These are phyloP conservation scores for Volucella bombylans DNA, from an alignment of 2,888 invertebrate genomes.

Conservation along the genomic window DNA sequence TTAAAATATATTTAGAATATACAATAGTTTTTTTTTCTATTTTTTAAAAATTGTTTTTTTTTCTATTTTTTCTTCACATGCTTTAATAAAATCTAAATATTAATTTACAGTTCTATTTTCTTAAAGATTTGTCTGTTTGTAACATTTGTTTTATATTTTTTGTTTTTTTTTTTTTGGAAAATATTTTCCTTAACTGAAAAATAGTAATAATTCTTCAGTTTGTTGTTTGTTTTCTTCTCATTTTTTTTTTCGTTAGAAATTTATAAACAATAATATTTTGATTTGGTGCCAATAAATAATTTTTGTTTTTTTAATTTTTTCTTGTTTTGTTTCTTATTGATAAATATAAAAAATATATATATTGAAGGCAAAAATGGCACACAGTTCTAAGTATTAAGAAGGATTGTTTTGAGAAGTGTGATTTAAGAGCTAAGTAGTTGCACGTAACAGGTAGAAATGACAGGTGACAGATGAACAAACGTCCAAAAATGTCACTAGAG, in stretches of 20 bases:
- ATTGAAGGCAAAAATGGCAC: conserved; percentile 72
- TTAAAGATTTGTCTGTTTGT: conserved; percentile 29
- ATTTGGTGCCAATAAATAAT: conserved; percentile 72
- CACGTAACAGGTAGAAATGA: no score
- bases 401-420: conserved; percentile 5
- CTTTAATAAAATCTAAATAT: background rate
- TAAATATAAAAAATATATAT: conserved; percentile 4
- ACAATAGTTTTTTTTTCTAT: conserved; percentile 37
- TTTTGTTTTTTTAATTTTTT: conserved; percentile 10
- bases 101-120: conserved; percentile 30
- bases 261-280: conserved; percentile 48
- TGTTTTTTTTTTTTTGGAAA: no score
- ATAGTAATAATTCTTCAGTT: conserved; percentile 50
- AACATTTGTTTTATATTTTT: conserved; percentile 14
- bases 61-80: conserved; percentile 16
- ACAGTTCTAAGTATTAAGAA: conserved; percentile 56
- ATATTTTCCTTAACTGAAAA: conserved; percentile 25
- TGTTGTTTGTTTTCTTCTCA: conserved; percentile 43
- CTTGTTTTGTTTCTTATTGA: conserved; percentile 39
- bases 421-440: no score
- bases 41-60: conserved; percentile 27
- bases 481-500: no score
- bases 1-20: conserved; percentile 38
- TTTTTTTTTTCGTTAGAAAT: conserved; percentile 2
- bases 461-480: background rate